Evolutionary conservation across 2,797 vertebrate species (phyloP), one percentile per base, ranked within the genome.

Genomic region (Dendrocincla fuliginosa): DNA sequence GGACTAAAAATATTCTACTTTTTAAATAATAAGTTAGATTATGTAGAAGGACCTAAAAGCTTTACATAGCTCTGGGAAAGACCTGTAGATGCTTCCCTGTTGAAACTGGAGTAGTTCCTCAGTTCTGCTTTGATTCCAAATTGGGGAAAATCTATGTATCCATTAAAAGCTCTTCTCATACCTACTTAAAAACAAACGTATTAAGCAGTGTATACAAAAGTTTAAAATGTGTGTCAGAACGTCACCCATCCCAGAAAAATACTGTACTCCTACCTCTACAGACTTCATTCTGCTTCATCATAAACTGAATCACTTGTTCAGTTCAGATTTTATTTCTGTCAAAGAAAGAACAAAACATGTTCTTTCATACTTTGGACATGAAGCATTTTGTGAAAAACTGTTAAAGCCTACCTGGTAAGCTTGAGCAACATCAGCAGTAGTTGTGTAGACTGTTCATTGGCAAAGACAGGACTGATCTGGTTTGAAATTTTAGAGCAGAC

Each of bases 181-280:
- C 2, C 5, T 37, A 6, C 3, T 81, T 77, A 50, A 63, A 76
- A 90, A 22, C 2, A 53, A 87, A 49, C 10, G 0, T 25, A 68
- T 35, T 42, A 80, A 55, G 17, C 41, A 35, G 15, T 0, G 0
- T 16, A 59, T 30, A n/a, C 11, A 80, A 78, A 61, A 65, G 11
- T 2, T 49, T 69, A 22, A 10, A 8, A 32, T 57, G 63, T 79
- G 28, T 52, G 5, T 24, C 8, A 9, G 5, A 60, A 79, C 59
- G 2, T 24, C 24, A 78, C 22, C 9, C 16, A 47, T 55, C 8
- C 13, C 24, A 35, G 61, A 79, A 78, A 59, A 67, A 47, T 28
- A 37, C 4, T 5, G 23, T 55, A 55, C 46, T 76, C 9, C 16
- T 47, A 11, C 10, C 15, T 47, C 46, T 79, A 50, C 44, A 85